Percentiles rank a stretch among this genome's conserved stretches.
These are phyloP conservation scores for Epistrophella euchroma DNA, from an alignment of 2,888 invertebrate genomes.

Conservation along the genomic window DNA sequence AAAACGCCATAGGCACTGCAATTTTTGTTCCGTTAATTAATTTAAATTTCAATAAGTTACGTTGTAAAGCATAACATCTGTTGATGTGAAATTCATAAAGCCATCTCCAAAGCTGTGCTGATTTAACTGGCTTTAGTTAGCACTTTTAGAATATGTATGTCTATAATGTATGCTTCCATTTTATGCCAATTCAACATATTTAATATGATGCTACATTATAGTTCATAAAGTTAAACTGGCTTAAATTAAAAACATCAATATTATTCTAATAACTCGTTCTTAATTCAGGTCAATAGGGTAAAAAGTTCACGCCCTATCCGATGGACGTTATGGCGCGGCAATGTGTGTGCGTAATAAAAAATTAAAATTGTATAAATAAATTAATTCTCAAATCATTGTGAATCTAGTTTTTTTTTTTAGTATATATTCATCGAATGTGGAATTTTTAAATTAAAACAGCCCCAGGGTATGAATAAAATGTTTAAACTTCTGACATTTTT, in stretches of 20 bases:
- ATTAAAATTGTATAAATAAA: neutral
- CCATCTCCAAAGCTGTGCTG: neutral
- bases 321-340: too few relatives aligned
- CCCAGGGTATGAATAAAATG: neutral
- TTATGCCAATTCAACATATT: slow-evolving; percentile 1
- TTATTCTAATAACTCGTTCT: neutral
- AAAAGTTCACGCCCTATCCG: slow-evolving; percentile 1
- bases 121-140: neutral
- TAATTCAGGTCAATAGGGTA: neutral
- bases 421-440: neutral
- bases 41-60: neutral
- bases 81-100: neutral
- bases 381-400: neutral
- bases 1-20: too few relatives aligned
- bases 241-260: neutral
- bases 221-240: neutral
- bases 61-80: too few relatives aligned
- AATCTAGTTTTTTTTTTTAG: neutral
- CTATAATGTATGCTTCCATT: neutral
- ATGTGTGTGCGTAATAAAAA: neutral
- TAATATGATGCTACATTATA: neutral
- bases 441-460: neutral
- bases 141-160: neutral
- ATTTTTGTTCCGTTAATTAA: neutral
- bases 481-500: neutral